Percentiles rank a stretch among this genome's conserved stretches.
These are phyloP conservation scores for Porites lobata DNA, from an alignment of 92 coral and sea anemone genomes.

Conservation along the genomic window DNA sequence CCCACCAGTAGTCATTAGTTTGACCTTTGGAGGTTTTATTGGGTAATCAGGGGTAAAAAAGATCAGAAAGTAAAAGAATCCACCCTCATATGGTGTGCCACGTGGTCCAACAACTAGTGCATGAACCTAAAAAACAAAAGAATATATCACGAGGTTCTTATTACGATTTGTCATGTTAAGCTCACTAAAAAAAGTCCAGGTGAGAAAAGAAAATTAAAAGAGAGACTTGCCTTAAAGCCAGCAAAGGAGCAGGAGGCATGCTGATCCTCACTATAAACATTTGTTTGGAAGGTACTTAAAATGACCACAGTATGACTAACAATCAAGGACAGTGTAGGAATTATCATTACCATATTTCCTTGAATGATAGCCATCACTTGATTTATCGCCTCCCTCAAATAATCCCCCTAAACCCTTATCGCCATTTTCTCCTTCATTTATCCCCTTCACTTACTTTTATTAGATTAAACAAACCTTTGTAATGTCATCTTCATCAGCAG, in stretches of 20 bases:
- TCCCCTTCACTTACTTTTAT: no score
- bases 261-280: no score
- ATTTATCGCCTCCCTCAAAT: no score
- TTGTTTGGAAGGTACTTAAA: no score
- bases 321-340: no score
- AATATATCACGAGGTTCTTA: no score
- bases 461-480: slow-evolving; percentile 28
- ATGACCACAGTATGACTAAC: no score
- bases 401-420: no score
- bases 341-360: no score
- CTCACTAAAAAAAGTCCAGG: not conserved
- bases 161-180: not conserved
- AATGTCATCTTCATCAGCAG: slow-evolving; percentile 45
- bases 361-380: no score
- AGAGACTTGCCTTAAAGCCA: no score
- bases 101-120: slow-evolving; percentile 41
- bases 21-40: slow-evolving; percentile 42
- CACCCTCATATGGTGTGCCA: slow-evolving; percentile 51
- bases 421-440: not conserved
- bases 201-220: not conserved
- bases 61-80: slow-evolving; percentile 39
- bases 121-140: slow-evolving; percentile 5
- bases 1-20: slow-evolving; percentile 38
- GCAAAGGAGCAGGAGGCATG: no score
- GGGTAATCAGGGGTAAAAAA: slow-evolving; percentile 47